phyloP scores from a whole-genome alignment of 1,140 invertebrate species.

The Saccostrea glomerata region DNA sequence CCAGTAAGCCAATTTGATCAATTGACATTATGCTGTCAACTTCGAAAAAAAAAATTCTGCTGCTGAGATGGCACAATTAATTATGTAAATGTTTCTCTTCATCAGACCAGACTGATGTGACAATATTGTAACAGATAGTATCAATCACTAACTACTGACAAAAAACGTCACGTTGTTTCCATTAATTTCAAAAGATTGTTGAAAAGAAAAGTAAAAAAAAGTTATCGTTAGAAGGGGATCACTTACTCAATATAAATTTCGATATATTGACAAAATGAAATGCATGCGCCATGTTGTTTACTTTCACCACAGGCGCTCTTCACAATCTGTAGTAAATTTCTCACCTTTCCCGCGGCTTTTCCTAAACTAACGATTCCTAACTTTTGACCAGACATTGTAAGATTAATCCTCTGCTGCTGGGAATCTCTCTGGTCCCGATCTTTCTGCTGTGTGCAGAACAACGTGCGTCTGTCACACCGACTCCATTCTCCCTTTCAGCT shows the following conservation, averaged over 20 bases:
- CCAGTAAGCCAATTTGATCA: too few species aligned
- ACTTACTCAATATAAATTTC: not conserved
- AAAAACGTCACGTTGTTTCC: not conserved
- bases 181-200: too few species aligned
- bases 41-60: not conserved
- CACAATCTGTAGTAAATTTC: conserved; percentile 11
- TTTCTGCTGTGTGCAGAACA: conserved; percentile 9
- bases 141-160: not conserved
- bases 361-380: conserved; percentile 79
- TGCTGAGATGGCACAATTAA: conserved; percentile 10
- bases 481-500: conserved; percentile 56
- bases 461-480: conserved; percentile 34
- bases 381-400: conserved; percentile 70
- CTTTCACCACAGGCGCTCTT: conserved; percentile 37
- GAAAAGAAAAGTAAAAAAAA: too few species aligned
- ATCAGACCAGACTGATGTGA: not conserved
- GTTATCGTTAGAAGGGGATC: too few species aligned
- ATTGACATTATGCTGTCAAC: too few species aligned
- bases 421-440: not conserved
- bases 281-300: conserved; percentile 42
- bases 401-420: not conserved
- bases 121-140: too few species aligned
- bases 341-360: conserved; percentile 79
- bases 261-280: conserved; percentile 7
- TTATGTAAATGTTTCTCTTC: not conserved